These are phyloP conservation scores for Mionectes macconnelli DNA, from an alignment of 2,113 vertebrate genomes.

Conservation along the genomic window DNA sequence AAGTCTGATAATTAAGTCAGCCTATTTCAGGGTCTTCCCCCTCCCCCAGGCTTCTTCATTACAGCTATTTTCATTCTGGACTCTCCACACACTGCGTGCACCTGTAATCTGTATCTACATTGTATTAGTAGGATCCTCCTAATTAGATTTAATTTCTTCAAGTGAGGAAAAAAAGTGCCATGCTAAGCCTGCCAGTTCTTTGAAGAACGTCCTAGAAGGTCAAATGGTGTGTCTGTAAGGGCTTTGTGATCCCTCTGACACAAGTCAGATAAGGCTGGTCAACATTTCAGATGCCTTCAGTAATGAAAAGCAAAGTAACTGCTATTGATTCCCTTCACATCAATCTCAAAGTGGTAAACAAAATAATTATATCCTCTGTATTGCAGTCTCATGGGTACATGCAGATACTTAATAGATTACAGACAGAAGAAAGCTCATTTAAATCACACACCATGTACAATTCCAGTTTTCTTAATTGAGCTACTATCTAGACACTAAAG, in stretches of 20 bases:
- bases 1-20: background rate
- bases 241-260: background rate
- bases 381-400: background rate
- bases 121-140: slow-evolving; percentile 2
- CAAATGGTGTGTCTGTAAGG: background rate
- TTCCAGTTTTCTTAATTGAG: background rate
- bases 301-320: slow-evolving; percentile 52
- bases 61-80: slow-evolving; percentile 4
- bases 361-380: background rate
- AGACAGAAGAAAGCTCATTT: background rate
- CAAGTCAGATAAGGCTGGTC: background rate
- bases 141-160: slow-evolving; percentile 44
- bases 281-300: slow-evolving; percentile 15
- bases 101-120: background rate
- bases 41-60: background rate
- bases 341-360: slow-evolving; percentile 24
- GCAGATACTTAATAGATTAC: background rate
- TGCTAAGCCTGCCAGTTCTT: slow-evolving; percentile 3
- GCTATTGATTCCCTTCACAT: slow-evolving; percentile 25
- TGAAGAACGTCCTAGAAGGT: slow-evolving; percentile 16
- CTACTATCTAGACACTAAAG: background rate
- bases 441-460: background rate
- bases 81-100: background rate
- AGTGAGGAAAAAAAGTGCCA: slow-evolving; percentile 3
- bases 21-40: background rate